Evolutionary conservation across 2,888 invertebrate genomes (phyloP).

Genomic region (Leucophenga maculata): DNA sequence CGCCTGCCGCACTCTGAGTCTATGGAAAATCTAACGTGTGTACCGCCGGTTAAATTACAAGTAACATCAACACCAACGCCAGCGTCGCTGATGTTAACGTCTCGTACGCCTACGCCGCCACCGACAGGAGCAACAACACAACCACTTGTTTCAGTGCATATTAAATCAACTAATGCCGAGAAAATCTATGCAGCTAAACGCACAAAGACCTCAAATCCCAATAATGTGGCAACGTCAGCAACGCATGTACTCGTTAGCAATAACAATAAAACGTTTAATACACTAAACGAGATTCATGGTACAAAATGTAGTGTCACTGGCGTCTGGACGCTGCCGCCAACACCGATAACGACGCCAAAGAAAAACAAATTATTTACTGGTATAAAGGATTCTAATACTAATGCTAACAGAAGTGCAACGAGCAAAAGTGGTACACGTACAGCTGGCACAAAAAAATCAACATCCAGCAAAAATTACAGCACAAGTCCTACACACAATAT

Average conservation of each 20-base stretch:
- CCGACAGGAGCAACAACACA: conserved; percentile 15
- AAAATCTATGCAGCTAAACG: conserved; percentile 8
- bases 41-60: conserved; percentile 26
- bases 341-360: neutral
- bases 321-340: neutral
- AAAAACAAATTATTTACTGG: neutral
- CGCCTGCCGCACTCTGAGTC: conserved; percentile 67
- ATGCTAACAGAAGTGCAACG: neutral
- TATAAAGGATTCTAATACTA: neutral
- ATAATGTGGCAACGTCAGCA: neutral
- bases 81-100: neutral
- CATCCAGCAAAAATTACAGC: neutral
- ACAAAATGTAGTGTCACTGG: neutral
- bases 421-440: neutral
- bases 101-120: neutral
- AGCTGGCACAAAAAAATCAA: neutral
- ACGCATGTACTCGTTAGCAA: neutral
- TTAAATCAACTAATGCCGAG: neutral
- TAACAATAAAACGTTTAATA: neutral
- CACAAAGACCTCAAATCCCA: neutral
- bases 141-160: too few species aligned
- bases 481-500: neutral
- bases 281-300: neutral
- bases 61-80: conserved; percentile 1
- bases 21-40: conserved; percentile 61